A percentile compares a stretch with the other conserved stretches of the same genome.
Evolutionary conservation across 2,888 invertebrate species (phyloP).

Genomic region (Drosophila niveifrons): DNA sequence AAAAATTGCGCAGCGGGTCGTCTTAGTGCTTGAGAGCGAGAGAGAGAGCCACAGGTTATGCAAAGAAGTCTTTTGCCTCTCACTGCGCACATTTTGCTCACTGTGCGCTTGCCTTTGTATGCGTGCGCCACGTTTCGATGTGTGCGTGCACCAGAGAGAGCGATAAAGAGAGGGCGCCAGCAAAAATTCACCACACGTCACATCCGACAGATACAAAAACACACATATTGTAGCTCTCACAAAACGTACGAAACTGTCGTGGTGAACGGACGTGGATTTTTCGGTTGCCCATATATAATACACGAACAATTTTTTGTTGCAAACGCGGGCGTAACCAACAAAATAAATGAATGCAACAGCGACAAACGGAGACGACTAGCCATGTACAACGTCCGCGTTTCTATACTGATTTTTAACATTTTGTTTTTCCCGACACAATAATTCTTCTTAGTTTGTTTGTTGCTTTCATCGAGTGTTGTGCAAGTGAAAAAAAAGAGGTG

Average conservation of each 20-base stretch:
- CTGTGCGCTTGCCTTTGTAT: conserved; percentile 35
- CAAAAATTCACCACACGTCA: conserved; percentile 57
- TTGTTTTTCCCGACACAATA: conserved; percentile 34
- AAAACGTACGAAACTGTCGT: conserved; percentile 54
- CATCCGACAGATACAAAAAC: conserved; percentile 49
- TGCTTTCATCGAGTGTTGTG: conserved; percentile 28
- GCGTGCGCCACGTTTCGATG: conserved; percentile 34
- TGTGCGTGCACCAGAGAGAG: conserved; percentile 22
- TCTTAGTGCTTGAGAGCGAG: conserved; percentile 2
- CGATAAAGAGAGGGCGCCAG: conserved; percentile 33
- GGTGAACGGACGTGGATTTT: conserved; percentile 56
- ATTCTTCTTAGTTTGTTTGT: conserved; percentile 17
- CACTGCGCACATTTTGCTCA: conserved; percentile 7
- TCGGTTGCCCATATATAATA: conserved; percentile 31
- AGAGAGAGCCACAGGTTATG: conserved; percentile 33
- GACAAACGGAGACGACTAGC: conserved; percentile 6
- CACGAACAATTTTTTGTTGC: conserved; percentile 54
- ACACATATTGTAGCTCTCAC: conserved; percentile 40
- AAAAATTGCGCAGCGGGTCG: conserved; percentile 38
- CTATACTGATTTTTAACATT: conserved; percentile 44
- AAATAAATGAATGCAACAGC: conserved; percentile 54
- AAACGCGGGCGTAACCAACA: conserved; percentile 73
- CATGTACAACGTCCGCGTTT: conserved; percentile 42
- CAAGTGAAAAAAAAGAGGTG: conserved; percentile 29
- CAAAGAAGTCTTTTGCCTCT: conserved; percentile 29